phyloP scores from a whole-genome alignment of 2,113 vertebrate species.

The Fulica atra region DNA sequence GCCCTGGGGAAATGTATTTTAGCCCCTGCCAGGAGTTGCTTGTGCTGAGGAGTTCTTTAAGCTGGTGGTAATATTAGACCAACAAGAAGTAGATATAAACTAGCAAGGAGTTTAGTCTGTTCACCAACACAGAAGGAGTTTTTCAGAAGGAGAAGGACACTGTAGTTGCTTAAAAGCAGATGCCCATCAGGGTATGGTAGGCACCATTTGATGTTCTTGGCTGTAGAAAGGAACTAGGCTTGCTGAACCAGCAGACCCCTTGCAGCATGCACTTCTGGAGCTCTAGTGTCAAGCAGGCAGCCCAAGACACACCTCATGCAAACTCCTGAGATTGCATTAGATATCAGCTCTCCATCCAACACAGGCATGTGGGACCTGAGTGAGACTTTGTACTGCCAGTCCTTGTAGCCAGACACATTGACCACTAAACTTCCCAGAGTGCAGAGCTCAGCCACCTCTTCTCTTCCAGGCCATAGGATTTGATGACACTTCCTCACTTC shows the following conservation, averaged over 20 bases:
- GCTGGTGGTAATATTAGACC: background rate
- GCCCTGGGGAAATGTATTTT: background rate
- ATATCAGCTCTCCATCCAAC: rapidly evolving
- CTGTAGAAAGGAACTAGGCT: background rate
- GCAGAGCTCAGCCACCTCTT: background rate
- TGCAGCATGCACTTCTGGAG: background rate
- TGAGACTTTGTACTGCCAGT: background rate
- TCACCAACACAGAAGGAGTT: background rate
- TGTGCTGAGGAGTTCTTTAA: background rate
- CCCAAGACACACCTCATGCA: background rate
- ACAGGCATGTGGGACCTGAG: background rate
- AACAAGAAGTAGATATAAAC: background rate
- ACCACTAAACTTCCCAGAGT: background rate
- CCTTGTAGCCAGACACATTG: background rate
- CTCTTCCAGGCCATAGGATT: background rate
- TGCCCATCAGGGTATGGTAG: background rate
- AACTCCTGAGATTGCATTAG: background rate
- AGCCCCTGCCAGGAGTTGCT: background rate
- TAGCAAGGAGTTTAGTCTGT: background rate
- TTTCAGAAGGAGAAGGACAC: background rate
- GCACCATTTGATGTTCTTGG: background rate
- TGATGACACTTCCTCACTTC: background rate
- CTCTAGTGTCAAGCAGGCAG: background rate
- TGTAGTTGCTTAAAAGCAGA: background rate
- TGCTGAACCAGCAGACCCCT: background rate